phyloP scores from a whole-genome alignment of 37 sponge, comb jelly and placozoan genomes.

The Spongilla lacustris region DNA sequence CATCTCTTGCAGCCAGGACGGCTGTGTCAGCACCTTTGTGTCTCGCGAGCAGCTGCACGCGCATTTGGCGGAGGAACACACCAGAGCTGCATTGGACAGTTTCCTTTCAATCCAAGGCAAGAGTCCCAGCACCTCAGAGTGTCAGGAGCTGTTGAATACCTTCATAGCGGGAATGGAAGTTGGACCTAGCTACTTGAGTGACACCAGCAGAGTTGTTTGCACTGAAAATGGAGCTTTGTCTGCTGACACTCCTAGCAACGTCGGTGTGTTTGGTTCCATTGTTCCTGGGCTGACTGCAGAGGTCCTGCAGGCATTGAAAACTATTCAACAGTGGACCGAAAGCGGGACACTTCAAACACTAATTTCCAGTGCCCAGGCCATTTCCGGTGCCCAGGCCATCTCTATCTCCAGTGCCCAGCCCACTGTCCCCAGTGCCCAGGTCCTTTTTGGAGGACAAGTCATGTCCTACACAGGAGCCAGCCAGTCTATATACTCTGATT shows the following conservation, averaged over 20 bases:
- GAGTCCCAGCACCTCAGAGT: neutral
- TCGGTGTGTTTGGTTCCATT: neutral
- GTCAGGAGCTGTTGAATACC: neutral
- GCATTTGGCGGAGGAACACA: conserved; percentile 12
- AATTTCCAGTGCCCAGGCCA: neutral
- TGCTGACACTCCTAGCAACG: neutral
- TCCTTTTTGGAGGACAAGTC: neutral
- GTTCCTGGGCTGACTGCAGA: neutral
- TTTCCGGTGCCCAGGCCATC: neutral
- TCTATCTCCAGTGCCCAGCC: neutral
- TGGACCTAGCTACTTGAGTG: neutral
- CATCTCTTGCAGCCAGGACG: neutral
- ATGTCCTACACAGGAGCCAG: neutral
- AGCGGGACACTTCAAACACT: conserved; percentile 1
- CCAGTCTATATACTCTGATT: neutral
- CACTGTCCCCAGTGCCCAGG: neutral
- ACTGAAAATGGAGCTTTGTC: neutral
- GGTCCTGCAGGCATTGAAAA: conserved; percentile 25
- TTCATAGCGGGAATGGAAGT: neutral
- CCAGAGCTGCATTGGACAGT: neutral
- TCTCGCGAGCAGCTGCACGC: conserved; percentile 3
- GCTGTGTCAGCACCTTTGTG: conserved; percentile 8
- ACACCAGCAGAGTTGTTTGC: neutral
- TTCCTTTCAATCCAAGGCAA: neutral
- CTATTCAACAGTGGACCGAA: conserved; percentile 27